phyloP scores from a whole-genome alignment of 2,888 invertebrate species.

The Endotricha flammealis region DNA sequence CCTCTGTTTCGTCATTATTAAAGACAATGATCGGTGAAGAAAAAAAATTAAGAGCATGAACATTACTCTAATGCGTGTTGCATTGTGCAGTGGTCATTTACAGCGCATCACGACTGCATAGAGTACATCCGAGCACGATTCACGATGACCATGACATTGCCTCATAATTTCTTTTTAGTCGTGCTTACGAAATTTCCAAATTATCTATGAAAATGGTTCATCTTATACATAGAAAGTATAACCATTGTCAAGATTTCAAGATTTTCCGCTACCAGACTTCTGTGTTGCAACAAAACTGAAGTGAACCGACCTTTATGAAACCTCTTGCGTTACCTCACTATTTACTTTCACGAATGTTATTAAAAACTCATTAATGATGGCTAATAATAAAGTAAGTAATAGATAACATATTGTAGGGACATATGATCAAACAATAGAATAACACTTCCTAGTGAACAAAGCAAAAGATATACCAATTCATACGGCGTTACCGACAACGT shows the following conservation, averaged over 20 bases:
- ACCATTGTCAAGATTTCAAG: no score
- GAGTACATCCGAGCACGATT: constrained; percentile 46
- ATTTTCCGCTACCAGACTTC: no score
- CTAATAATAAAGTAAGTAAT: no score
- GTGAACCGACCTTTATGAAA: no score
- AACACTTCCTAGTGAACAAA: constrained; percentile 56
- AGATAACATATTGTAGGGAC: constrained; percentile 17
- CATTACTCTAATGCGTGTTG: constrained; percentile 59
- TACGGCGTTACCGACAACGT: constrained; percentile 57
- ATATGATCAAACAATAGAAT: constrained; percentile 47
- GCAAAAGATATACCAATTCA: constrained; percentile 60
- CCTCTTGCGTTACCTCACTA: no score
- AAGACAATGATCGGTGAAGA: constrained; percentile 54
- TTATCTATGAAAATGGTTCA: constrained; percentile 14
- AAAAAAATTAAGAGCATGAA: constrained; percentile 42
- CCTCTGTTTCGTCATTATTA: constrained; percentile 47
- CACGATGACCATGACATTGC: constrained; percentile 67
- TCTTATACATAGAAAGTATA: neutral
- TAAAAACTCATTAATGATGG: no score
- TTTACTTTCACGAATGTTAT: no score
- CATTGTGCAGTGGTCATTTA: constrained; percentile 55
- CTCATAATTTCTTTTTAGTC: constrained; percentile 45
- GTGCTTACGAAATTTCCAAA: constrained; percentile 35
- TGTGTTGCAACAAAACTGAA: no score
- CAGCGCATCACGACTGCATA: constrained; percentile 56